Conservation (phyloP, 1,140 invertebrate species). For the Hestina assimilis region DNA sequence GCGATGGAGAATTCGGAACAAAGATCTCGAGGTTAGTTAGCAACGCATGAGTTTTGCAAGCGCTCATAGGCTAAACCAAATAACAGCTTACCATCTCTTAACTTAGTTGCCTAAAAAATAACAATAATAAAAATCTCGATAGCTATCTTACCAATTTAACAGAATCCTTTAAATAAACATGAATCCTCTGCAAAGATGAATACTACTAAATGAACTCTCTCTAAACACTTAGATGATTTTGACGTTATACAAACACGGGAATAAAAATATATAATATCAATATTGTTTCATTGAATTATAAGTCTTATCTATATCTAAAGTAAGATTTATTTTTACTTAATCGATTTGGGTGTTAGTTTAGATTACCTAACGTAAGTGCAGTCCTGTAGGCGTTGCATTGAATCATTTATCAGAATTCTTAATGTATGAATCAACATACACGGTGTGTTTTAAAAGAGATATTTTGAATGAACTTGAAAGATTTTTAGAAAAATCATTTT, state of each 20-base stretch:
- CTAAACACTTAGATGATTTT: constrained; percentile 29
- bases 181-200: constrained; percentile 19
- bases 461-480: no score
- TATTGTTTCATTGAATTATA: background rate
- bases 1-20: no score
- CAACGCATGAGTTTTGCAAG: no score
- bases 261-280: background rate
- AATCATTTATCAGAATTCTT: constrained; percentile 12
- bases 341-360: background rate
- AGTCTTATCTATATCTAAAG: background rate
- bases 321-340: background rate
- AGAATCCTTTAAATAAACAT: constrained; percentile 22
- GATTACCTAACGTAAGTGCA: background rate
- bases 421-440: constrained; percentile 5
- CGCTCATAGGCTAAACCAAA: no score
- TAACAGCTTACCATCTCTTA: no score
- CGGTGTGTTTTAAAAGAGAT: background rate
- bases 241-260: constrained; percentile 9
- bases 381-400: constrained; percentile 11
- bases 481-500: background rate
- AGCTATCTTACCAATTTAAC: background rate
- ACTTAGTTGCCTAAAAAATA: no score
- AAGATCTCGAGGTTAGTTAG: no score
- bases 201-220: constrained; percentile 36
- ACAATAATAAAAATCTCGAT: background rate